Conservation (phyloP, 2,113 vertebrate species). For the Hippocampus zosterae region DNA sequence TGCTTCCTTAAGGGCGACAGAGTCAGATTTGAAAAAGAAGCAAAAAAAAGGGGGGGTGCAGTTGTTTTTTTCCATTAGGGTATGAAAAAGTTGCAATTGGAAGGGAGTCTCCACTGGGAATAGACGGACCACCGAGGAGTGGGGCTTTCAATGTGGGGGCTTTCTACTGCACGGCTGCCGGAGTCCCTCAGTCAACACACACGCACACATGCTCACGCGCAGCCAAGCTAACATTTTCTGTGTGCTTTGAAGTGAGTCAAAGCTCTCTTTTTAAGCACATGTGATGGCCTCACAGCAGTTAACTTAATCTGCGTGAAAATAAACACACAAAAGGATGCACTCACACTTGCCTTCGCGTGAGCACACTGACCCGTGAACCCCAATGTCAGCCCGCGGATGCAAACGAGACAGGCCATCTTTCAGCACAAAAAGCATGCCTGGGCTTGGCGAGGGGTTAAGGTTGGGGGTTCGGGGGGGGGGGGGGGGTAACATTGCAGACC, state of each 20-base stretch:
- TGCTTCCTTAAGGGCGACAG: constrained; percentile 13
- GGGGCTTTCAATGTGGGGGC: constrained; percentile 43
- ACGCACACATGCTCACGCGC: constrained; percentile 19
- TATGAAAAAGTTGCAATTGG: constrained; percentile 55
- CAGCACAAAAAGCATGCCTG: constrained; percentile 8
- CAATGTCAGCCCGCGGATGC: neutral
- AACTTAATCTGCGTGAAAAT: constrained; percentile 60
- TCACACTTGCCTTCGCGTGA: constrained; percentile 15
- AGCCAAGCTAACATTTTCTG: constrained; percentile 33
- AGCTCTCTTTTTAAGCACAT: constrained; percentile 32
- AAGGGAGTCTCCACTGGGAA: constrained; percentile 63
- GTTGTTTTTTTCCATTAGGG: constrained; percentile 40
- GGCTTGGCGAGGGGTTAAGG: constrained; percentile 24
- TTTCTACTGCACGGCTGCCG: constrained; percentile 65
- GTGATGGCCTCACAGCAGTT: constrained; percentile 48
- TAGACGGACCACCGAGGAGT: constrained; percentile 66
- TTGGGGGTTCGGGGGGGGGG: constrained; percentile 11
- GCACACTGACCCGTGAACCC: constrained; percentile 24
- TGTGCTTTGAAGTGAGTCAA: constrained; percentile 34
- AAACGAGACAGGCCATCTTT: constrained; percentile 21
- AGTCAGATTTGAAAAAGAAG: constrained; percentile 9
- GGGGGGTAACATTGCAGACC: too few relatives aligned
- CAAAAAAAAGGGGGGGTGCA: constrained; percentile 19
- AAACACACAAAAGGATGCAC: constrained; percentile 54
- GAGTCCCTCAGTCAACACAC: constrained; percentile 62